These are phyloP conservation scores for Phortica magna DNA, from an alignment of 2,888 invertebrate genomes.

Conservation along the genomic window DNA sequence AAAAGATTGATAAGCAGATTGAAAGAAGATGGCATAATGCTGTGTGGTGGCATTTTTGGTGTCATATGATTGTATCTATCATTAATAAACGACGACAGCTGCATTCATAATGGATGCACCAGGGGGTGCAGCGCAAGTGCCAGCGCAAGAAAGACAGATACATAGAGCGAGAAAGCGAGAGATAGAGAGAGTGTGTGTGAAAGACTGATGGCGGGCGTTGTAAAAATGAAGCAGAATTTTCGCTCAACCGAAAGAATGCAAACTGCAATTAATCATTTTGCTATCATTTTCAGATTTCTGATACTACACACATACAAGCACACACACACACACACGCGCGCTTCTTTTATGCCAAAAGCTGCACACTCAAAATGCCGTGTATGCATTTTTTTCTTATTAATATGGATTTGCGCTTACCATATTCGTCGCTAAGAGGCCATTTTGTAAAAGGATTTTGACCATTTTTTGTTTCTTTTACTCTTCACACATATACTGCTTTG, in stretches of 20 bases:
- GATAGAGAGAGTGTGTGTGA: neutral
- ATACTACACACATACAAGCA: neutral
- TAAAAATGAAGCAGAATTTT: neutral
- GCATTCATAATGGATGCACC: neutral
- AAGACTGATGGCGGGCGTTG: neutral
- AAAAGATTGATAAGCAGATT: no score
- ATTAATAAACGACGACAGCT: conserved; percentile 30
- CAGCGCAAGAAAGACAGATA: neutral
- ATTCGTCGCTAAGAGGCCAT: no score
- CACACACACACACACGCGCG: neutral
- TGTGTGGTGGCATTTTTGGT: neutral
- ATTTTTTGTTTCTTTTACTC: no score
- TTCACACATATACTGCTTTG: no score
- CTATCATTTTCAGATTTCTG: conserved; percentile 34
- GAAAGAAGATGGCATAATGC: no score
- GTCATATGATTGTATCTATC: conserved; percentile 24
- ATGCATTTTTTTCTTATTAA: no score
- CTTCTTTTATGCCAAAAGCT: neutral
- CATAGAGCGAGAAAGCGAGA: neutral
- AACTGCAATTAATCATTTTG: conserved; percentile 32
- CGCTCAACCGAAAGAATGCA: conserved; percentile 13
- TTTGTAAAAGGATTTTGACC: no score
- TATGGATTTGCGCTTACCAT: no score
- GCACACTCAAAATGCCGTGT: neutral
- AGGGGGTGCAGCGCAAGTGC: neutral